These are phyloP conservation scores for Amphimallon solstitiale DNA, from an alignment of 2,888 invertebrate species.

Conservation along the genomic window DNA sequence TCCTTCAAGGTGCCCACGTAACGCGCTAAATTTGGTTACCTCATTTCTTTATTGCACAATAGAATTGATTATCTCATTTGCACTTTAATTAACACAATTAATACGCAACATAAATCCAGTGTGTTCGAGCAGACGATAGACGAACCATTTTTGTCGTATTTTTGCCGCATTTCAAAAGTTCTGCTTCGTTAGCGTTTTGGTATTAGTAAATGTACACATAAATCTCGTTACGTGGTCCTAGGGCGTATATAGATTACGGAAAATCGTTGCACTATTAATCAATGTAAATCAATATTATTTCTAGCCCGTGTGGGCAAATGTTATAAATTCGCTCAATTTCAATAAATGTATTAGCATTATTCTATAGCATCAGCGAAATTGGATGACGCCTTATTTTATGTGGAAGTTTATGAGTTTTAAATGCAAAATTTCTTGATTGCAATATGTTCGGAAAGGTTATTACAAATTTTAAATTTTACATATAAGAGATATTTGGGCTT, in stretches of 20 bases:
- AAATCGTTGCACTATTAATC: constrained; percentile 39
- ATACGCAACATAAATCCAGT: constrained; percentile 24
- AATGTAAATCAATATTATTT: constrained; percentile 37
- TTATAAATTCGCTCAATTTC: constrained; percentile 1
- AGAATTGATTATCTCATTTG: constrained; percentile 29
- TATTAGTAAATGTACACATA: constrained; percentile 32
- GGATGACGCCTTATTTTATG: constrained; percentile 8
- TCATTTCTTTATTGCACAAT: constrained; percentile 14
- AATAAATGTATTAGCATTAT: constrained; percentile 7
- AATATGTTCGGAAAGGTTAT: too few relatives aligned
- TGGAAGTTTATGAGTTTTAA: too few relatives aligned
- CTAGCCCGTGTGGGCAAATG: constrained; percentile 10
- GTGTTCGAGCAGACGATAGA: not conserved
- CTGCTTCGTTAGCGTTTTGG: constrained; percentile 19
- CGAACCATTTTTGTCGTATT: constrained; percentile 32
- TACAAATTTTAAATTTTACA: too few relatives aligned
- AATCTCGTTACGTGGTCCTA: constrained; percentile 28
- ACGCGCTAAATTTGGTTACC: constrained; percentile 4
- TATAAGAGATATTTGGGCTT: too few relatives aligned
- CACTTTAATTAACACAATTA: constrained; percentile 36
- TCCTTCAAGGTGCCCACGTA: constrained; percentile 9
- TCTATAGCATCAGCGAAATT: constrained; percentile 1
- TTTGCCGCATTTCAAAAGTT: constrained; percentile 10
- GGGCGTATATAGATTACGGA: constrained; percentile 38
- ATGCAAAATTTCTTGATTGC: too few relatives aligned